Evolutionary conservation across 2,113 vertebrate genomes (phyloP), one percentile per base, ranked within the genome.

Genomic region (Trochalopteron elliotii): DNA sequence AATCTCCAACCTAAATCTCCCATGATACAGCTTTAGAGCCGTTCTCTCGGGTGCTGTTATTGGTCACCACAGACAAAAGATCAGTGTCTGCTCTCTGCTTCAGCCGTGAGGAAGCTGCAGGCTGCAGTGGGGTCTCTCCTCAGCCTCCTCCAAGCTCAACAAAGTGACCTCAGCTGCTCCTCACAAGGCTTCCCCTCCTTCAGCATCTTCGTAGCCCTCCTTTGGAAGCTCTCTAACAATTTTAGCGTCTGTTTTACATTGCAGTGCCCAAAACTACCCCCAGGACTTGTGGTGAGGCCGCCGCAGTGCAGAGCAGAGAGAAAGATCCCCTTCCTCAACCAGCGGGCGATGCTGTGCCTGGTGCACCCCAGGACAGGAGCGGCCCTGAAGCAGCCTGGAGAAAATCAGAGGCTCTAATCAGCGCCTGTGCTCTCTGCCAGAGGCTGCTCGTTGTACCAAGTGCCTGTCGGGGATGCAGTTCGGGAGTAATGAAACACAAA

Each of bases 361-460:
- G 16, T 59, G 33, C 7, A 20, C 7, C 15, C 22, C 45, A 24
- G 60, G 33, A 13, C 45, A 59, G 15, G 6, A 7, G 1, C 19
- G 18, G 31, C 22, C 44, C 40, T 55, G 49, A 12, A 63, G 44
- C 49, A 8, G 17, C 4, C 12, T 14, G 52, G 52, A 57, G 37
- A 24, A 61, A 44, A 20, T 10, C 25, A 3, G 64, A 42, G 44
- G 11, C 64, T 59, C 45, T 39, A 11, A 7, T 33, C n/a, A 4
- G 33, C 9, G 11, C 37, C 44, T 6, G 3, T n/a, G 39, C 15
- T 45, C 30, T 53, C 59, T 64, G 83, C 86, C 45, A 33, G 55
- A 45, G 23, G 5, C 45, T 15, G 14, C 20, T 70, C 7, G 0
- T 52, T 59, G 20, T 24, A 19, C 39, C 3, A 1, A n/a, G 49